phyloP scores from a whole-genome alignment of 2,888 invertebrate genomes.

The Drosophila quasianomalipes region DNA sequence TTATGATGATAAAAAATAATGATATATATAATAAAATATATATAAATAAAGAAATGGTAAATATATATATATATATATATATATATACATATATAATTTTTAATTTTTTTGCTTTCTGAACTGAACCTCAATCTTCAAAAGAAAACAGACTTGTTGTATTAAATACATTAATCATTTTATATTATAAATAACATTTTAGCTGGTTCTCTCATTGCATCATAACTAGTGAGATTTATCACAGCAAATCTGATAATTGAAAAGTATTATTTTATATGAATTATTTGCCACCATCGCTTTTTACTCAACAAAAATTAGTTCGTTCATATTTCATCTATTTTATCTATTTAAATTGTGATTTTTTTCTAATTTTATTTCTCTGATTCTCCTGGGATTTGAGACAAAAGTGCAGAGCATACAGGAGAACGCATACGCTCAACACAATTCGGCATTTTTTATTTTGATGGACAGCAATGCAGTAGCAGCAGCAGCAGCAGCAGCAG shows the following conservation, averaged over 20 bases:
- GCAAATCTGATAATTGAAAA: neutral
- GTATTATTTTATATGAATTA: neutral
- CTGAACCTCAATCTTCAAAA: neutral
- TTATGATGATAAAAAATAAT: neutral
- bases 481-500: neutral
- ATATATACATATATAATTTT: no score
- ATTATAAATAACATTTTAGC: neutral
- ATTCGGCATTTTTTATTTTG: neutral
- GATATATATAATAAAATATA: neutral
- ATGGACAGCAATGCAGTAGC: slow-evolving; percentile 10
- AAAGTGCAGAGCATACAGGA: neutral
- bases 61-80: neutral
- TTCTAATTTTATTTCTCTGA: neutral
- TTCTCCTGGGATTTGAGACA: no score
- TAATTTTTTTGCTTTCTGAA: no score
- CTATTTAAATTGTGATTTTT: neutral
- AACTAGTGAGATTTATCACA: neutral
- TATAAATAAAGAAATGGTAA: neutral
- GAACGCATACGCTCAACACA: neutral
- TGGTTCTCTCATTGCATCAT: neutral
- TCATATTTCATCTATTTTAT: neutral
- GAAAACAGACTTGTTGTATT: neutral
- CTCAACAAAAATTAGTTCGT: neutral
- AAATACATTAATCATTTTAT: neutral
- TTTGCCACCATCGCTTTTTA: neutral